Percentiles rank a stretch among this genome's conserved stretches.
phyloP scores from a whole-genome alignment of 2,888 invertebrate species.

The Hypomecis atomaria region DNA sequence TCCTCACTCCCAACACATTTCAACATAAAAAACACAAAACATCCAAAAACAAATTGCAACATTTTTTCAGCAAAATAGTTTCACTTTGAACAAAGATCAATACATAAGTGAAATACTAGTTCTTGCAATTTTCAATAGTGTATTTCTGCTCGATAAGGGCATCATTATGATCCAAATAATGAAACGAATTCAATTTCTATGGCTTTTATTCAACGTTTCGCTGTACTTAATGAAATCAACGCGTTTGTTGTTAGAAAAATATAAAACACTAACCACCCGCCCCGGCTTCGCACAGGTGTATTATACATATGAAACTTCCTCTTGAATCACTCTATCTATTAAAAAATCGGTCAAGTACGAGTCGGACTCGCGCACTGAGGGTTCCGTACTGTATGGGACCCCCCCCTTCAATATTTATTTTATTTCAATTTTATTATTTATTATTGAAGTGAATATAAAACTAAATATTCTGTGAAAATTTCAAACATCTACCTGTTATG shows the following conservation, averaged over 20 bases:
- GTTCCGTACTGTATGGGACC: no score
- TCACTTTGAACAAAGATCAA: neutral
- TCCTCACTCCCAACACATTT: neutral
- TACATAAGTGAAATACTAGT: neutral
- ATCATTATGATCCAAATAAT: neutral
- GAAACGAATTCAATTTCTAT: conserved; percentile 15
- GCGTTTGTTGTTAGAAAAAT: neutral
- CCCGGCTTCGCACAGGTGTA: no score
- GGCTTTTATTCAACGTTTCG: conserved; percentile 17
- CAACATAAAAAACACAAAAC: neutral
- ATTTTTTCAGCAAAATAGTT: neutral
- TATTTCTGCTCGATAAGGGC: no score
- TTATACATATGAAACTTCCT: no score
- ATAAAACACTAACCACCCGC: neutral
- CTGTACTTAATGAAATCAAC: conserved; percentile 10
- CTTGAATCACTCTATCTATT: no score
- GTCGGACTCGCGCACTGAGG: no score
- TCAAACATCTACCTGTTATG: no score
- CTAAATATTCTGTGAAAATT: no score
- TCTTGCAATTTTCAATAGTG: neutral
- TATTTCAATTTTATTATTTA: no score
- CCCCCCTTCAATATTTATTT: no score
- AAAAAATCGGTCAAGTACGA: no score
- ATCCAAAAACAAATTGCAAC: conserved; percentile 2
- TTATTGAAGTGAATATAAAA: no score